Evolutionary conservation across 2,113 vertebrate genomes (phyloP).

Genomic region (Ahaetulla prasina): DNA sequence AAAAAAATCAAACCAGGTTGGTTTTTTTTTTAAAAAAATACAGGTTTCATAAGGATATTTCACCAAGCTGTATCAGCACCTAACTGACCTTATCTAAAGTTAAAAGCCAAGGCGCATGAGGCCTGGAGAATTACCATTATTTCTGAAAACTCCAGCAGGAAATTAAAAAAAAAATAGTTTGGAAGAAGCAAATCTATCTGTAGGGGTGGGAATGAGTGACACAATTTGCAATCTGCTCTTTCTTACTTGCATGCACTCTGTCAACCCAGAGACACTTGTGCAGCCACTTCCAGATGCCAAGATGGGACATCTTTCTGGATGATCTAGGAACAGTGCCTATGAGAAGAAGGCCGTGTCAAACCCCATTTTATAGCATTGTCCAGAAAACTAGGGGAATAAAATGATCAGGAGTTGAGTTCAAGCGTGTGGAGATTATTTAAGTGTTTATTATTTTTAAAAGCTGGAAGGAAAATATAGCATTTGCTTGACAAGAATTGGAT

Average conservation of each 20-base stretch:
- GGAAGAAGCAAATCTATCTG: neutral
- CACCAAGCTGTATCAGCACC: slow-evolving; percentile 14
- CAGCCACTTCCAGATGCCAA: neutral
- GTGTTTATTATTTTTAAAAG: neutral
- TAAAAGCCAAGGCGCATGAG: neutral
- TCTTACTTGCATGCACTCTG: neutral
- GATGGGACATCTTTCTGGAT: neutral
- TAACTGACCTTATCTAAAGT: neutral
- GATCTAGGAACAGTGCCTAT: neutral
- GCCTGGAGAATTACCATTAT: neutral
- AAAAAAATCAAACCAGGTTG: slow-evolving; percentile 47
- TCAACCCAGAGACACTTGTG: neutral
- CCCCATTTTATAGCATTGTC: neutral
- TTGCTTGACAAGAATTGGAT: neutral
- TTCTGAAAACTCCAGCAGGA: neutral
- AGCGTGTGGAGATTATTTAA: neutral
- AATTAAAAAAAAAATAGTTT: neutral
- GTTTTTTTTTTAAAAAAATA: slow-evolving; percentile 34
- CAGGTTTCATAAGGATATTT: slow-evolving; percentile 41
- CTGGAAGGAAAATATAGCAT: slow-evolving; percentile 27
- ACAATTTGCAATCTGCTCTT: neutral
- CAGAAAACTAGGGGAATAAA: neutral
- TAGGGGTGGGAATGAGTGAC: neutral
- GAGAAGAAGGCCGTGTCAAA: neutral
- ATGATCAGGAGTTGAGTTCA: neutral